Evolutionary conservation across 2,888 invertebrate genomes (phyloP), one percentile per base, ranked within the genome.

Genomic region (Leuctra nigra): DNA sequence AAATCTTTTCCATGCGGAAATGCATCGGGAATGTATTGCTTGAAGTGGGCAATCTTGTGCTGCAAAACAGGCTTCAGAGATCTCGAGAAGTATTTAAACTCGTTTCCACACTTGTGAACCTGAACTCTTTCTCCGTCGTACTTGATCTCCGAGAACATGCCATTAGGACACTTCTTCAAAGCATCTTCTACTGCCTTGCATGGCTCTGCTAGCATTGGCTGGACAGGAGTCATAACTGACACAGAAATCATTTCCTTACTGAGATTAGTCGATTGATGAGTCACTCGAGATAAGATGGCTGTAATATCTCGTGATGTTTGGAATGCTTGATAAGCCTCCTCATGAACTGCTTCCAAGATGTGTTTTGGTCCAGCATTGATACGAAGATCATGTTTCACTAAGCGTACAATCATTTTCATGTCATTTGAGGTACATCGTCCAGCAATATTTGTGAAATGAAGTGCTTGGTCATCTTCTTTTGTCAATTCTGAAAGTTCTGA

Each of bases 81-180:
- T 54, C 96, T 77, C 23, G 93, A 93, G 71, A 84, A 97, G 73
- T 92, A 95, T 70, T 84, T 84, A 69, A 94, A 96, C 44, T 90
- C 83, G 36, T 75, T 73, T 0, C 88, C 93, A 61, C 82, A 76
- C 72, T 96, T 96, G 70, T 97, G 96, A 1, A 97, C 83, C 72
- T 97, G 96, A 0, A 97, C 93, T 61, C 96, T 75, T 75, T 97
- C 96, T 0, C 96, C 96, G 65, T 97, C 96, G 73, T 97, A 97
- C 74, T 97, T 97, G 22, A 96, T 89, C 76, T 97, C 96, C 0
- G 94, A 87, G 66, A 85, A 88, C 81, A 97, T 87, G 1, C 95
- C 96, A 62, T 86, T 83, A 0, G 93, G 91, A 70, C 92, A 94
- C 70, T 91, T 93, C 66, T 86, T 86, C 81, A 96, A 88, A 0